Evolutionary conservation across 2,888 invertebrate species (phyloP).

Genomic region (Pseudococcus longispinus): DNA sequence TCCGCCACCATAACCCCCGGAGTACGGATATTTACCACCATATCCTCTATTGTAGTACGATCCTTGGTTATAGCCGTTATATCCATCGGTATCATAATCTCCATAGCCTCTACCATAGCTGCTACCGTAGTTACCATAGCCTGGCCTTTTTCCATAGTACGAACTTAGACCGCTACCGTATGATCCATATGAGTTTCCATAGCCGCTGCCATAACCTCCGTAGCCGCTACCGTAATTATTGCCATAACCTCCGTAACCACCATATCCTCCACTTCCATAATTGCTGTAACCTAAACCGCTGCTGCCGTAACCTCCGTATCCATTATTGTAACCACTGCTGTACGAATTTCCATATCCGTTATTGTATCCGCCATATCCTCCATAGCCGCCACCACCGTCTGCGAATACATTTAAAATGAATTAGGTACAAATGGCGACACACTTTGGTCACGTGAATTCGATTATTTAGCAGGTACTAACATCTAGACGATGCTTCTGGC

Average conservation of each 20-base stretch:
- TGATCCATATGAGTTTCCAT: background rate
- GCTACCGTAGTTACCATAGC: too few species aligned
- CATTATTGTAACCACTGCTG: background rate
- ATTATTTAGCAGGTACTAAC: too few species aligned
- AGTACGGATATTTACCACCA: slow-evolving; percentile 38
- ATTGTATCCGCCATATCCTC: background rate
- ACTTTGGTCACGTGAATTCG: too few species aligned
- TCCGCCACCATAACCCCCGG: background rate
- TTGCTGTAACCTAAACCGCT: background rate
- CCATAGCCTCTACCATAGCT: slow-evolving; percentile 6
- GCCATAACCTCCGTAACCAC: background rate
- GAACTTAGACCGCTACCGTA: slow-evolving; percentile 8
- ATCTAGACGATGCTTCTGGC: slow-evolving; percentile 13
- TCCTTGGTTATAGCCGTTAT: slow-evolving; percentile 13
- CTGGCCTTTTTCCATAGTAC: slow-evolving; percentile 20
- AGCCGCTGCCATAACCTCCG: background rate
- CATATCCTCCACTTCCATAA: background rate
- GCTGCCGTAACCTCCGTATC: slow-evolving; percentile 19
- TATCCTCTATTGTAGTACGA: slow-evolving; percentile 27
- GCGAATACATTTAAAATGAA: background rate
- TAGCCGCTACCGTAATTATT: background rate
- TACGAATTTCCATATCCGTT: background rate
- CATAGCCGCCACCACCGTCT: background rate
- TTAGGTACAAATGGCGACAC: too few species aligned
- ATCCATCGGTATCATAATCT: slow-evolving; percentile 32